Base-by-base conservation (phyloP, 2,888 invertebrate genomes). In the Seira sanloemensis region DNA sequence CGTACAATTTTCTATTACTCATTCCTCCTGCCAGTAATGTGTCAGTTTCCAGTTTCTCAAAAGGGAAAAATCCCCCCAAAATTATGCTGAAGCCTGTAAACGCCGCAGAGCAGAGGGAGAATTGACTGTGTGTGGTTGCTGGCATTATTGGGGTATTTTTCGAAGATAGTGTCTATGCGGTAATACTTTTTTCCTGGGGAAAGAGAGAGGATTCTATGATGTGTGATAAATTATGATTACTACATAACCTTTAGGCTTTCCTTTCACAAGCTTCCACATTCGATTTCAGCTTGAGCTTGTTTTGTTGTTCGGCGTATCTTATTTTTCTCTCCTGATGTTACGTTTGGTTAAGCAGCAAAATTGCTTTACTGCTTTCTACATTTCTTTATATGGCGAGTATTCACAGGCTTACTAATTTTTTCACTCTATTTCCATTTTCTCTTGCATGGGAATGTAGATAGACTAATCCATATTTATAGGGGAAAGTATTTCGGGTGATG, bases 301-400 rank as follows among this genome's bases (percentile, higher is more conserved):
- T 37, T 4, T 37, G 37, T 37, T 37, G 37, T 12, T 37, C 37
- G 12, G 37, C 37, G 12, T 21, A 12, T 9, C 71, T 37, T 54
- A 21, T 25, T 54, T 54, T 54, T 37, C 24, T 21, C 25, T 37
- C 24, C 65, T 76, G 24, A 37, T 76, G 75, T 76, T 76, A 66
- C 75, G 75, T 66, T 76, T 66, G 75, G 75, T 46, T 76, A 76
- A 76, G 65, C 75, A 76, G 65, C 75, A 76, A 76, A 76, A 76
- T 76, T 76, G 75, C 27, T 76, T 66, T n/a, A 50, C 5, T 7
- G 37, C 12, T 37, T 37, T n/a, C n/a, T n/a, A n/a, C n/a, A n/a
- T n/a, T n/a, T 37, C 37, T 37, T 12, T 37, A 37, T 12, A 7
- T 12, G 37, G 37, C 5, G 5, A 37, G 4, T 37, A 7, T 37